These are phyloP conservation scores for Myioborus melanocephalus DNA, from an alignment of 2,797 vertebrate species.

Conservation along the genomic window DNA sequence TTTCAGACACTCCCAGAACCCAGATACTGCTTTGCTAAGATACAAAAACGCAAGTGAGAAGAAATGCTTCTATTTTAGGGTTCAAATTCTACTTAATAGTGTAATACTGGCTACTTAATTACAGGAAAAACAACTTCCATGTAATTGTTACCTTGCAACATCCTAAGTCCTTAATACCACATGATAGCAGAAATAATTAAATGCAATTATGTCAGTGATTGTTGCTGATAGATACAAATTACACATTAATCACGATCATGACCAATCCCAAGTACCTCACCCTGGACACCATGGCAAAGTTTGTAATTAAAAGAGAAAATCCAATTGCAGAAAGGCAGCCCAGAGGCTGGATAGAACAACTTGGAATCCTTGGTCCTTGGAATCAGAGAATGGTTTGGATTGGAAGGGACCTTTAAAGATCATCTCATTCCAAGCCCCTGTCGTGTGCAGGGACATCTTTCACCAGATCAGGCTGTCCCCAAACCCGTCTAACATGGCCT, in stretches of 20 bases:
- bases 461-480: neutral
- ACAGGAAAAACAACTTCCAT: neutral
- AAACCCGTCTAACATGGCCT: rapidly evolving
- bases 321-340: neutral
- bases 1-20: neutral
- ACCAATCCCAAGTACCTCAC: neutral
- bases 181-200: neutral
- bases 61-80: neutral
- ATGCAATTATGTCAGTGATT: neutral
- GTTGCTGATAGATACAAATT: neutral
- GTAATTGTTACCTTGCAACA: neutral
- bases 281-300: neutral
- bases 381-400: neutral
- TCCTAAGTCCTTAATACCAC: neutral
- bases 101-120: neutral
- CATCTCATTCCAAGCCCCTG: neutral
- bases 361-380: neutral
- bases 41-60: neutral
- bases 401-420: neutral
- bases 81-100: neutral
- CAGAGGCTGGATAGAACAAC: neutral
- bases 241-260: neutral
- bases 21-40: neutral
- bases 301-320: neutral
- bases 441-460: rapidly evolving